Evolutionary conservation across 2,797 vertebrate genomes (phyloP).

Genomic region (Euthynnus affinis): DNA sequence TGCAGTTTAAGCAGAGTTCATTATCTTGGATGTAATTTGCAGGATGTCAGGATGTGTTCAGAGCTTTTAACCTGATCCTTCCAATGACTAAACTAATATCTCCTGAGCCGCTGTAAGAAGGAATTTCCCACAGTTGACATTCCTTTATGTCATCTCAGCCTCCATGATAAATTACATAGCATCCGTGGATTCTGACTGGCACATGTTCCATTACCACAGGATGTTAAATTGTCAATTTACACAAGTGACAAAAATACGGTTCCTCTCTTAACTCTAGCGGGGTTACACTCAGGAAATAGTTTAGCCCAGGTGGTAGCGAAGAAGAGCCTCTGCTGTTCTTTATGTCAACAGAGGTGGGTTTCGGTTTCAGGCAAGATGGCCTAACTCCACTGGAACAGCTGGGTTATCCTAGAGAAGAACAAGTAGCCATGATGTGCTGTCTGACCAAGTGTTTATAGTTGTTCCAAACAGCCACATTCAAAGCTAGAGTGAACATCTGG

Average conservation of each 20-base stretch:
- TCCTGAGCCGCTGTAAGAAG: background rate
- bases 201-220: background rate
- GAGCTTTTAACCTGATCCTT: conserved; percentile 11
- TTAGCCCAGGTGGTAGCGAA: background rate
- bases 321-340: too few relatives aligned
- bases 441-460: too few relatives aligned
- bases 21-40: conserved; percentile 25
- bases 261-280: background rate
- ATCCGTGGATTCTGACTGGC: background rate
- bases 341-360: too few relatives aligned
- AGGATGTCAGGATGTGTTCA: conserved; percentile 29
- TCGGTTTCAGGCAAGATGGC: too few relatives aligned
- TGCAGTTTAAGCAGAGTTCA: conserved; percentile 10
- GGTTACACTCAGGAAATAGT: background rate
- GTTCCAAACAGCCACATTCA: too few relatives aligned
- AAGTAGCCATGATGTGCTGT: too few relatives aligned
- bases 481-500: too few relatives aligned
- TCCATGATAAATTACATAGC: background rate
- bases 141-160: background rate
- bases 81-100: background rate
- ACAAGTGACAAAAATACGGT: background rate
- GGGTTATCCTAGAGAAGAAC: too few relatives aligned
- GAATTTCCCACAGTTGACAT: conserved; percentile 7
- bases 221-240: background rate
- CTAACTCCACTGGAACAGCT: too few relatives aligned